A percentile compares a stretch with the other conserved stretches of the same genome.
Conservation (phyloP, 2,797 vertebrate species). For the Myiothlypis chrysogaster region DNA sequence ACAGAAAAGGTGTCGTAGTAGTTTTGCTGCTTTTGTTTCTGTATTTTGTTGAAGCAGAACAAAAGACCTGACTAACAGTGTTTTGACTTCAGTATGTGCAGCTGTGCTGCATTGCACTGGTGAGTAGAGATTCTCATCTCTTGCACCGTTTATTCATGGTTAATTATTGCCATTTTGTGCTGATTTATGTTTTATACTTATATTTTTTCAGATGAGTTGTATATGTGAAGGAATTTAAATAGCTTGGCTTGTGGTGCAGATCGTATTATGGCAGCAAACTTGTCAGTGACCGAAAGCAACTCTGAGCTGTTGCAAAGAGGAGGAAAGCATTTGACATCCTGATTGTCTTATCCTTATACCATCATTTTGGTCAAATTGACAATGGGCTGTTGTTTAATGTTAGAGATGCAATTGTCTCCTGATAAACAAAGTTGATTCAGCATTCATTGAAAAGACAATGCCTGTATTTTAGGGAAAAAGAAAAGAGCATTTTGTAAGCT, state of each 20-base stretch:
- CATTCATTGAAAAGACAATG: slow-evolving; percentile 46
- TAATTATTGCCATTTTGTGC: not conserved
- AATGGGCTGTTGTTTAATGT: not conserved
- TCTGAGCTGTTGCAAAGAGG: not conserved
- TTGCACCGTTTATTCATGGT: not conserved
- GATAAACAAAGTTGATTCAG: slow-evolving; percentile 22
- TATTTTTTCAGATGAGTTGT: not conserved
- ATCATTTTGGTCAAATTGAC: not conserved
- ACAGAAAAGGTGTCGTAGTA: not conserved
- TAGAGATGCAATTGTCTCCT: slow-evolving; percentile 16
- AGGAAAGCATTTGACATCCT: not conserved
- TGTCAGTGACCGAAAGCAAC: not conserved
- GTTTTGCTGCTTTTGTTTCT: not conserved
- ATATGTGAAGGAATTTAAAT: not conserved
- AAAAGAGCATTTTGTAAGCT: not conserved
- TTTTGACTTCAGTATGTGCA: not conserved
- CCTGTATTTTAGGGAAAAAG: not conserved
- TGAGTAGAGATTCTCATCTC: not conserved
- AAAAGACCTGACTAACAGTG: not conserved
- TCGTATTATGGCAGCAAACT: not conserved
- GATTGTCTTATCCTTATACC: not conserved
- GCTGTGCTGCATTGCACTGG: not conserved
- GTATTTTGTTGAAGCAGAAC: not conserved
- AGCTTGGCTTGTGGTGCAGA: not conserved
- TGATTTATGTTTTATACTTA: not conserved